Conservation (phyloP, 2,888 invertebrate genomes). For the Steinernema scapterisci region DNA sequence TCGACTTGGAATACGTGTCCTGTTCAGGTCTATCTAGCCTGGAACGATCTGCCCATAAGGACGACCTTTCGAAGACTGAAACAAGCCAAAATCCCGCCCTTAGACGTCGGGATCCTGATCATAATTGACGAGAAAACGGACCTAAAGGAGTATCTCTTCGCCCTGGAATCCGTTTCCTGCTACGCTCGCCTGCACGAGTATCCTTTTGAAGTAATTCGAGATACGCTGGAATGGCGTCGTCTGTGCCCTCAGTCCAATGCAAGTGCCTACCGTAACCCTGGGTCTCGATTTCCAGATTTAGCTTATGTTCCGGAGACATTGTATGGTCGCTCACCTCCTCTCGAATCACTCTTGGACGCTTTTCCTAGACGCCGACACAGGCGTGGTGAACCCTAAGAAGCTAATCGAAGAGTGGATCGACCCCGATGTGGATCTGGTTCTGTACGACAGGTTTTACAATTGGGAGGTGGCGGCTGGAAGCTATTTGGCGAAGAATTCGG, state of each 20-base stretch:
- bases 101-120: conserved; percentile 34
- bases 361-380: conserved; percentile 35
- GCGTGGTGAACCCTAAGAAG: conserved; percentile 31
- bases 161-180: conserved; percentile 29
- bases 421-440: conserved; percentile 46
- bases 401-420: conserved; percentile 31
- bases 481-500: conserved; percentile 50
- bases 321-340: conserved; percentile 31
- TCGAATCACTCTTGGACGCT: conserved; percentile 32
- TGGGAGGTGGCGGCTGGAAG: conserved; percentile 64
- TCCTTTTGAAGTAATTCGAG: conserved; percentile 9
- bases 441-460: conserved; percentile 64
- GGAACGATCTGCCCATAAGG: neutral
- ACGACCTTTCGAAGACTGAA: neutral
- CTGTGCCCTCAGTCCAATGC: conserved; percentile 28
- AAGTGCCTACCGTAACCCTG: neutral
- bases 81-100: neutral
- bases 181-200: conserved; percentile 33
- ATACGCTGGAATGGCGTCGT: conserved; percentile 14
- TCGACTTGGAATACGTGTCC: neutral
- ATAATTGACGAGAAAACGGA: conserved; percentile 31
- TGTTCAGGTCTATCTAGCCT: neutral
- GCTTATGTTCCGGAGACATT: conserved; percentile 36
- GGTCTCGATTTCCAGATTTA: neutral
- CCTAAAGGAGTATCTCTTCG: conserved; percentile 30